Conservation (phyloP, 2,113 vertebrate genomes). For the Channa maculata region DNA sequence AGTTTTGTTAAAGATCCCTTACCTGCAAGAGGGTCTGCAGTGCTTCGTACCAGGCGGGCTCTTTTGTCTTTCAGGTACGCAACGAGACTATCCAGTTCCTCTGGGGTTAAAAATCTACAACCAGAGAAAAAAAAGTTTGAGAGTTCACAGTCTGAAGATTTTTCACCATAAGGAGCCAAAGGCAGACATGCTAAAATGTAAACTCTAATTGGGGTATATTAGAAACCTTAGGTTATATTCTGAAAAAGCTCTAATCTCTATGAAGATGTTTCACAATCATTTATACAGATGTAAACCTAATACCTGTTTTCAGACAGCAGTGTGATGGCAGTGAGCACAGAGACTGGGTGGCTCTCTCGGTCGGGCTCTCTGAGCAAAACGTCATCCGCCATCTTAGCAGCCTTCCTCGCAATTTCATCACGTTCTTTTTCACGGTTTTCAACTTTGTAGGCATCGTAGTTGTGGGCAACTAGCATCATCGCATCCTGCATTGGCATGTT, state of each 20-base stretch:
- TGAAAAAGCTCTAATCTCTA: not conserved
- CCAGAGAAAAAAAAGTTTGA: not conserved
- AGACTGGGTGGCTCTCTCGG: constrained; percentile 82
- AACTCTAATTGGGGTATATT: not conserved
- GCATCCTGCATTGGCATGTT: constrained; percentile 99
- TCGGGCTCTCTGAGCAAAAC: constrained; percentile 92
- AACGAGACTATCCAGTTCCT: constrained; percentile 92
- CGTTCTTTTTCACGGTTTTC: constrained; percentile 95
- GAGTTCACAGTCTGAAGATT: not conserved
- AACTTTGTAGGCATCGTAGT: constrained; percentile 92
- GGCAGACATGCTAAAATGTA: not conserved
- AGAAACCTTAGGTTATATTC: not conserved
- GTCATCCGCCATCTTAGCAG: constrained; percentile 97
- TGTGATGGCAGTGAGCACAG: constrained; percentile 80
- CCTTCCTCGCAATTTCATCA: constrained; percentile 93
- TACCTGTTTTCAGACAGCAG: constrained; percentile 85
- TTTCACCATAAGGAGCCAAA: not conserved
- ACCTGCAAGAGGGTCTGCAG: constrained; percentile 87
- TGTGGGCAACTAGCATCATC: constrained; percentile 95
- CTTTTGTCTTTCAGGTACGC: constrained; percentile 93
- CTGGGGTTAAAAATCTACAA: constrained; percentile 89
- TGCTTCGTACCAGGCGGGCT: constrained; percentile 86
- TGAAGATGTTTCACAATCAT: not conserved
- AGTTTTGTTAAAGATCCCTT: constrained; percentile 46
- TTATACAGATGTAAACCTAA: not conserved